phyloP scores from a whole-genome alignment of 2,113 vertebrate genomes.

The Dromiciops gliroides region DNA sequence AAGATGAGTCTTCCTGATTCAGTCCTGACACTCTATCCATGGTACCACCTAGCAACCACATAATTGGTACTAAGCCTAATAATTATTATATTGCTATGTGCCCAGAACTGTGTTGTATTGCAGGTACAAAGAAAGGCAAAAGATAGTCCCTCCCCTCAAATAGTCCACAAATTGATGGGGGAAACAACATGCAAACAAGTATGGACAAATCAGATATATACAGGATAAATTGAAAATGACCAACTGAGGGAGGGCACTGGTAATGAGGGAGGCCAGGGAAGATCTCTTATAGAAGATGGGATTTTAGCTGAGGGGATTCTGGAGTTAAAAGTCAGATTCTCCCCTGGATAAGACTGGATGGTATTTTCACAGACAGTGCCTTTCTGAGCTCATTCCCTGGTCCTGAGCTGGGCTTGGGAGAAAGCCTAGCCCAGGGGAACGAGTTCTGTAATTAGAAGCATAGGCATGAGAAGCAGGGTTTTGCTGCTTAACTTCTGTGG shows the following conservation, averaged over 20 bases:
- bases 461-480: background rate
- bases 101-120: background rate
- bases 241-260: too few species aligned
- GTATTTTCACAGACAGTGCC: background rate
- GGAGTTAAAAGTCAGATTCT: background rate
- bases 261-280: background rate
- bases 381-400: background rate
- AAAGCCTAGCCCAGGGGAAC: background rate
- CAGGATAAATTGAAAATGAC: background rate
- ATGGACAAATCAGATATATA: background rate
- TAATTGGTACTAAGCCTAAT: background rate
- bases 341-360: background rate
- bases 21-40: background rate
- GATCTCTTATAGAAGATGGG: background rate
- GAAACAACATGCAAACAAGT: background rate
- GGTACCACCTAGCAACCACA: background rate
- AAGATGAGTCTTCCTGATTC: background rate
- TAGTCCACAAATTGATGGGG: background rate
- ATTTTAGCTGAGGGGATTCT: background rate
- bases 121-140: background rate
- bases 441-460: background rate
- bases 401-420: background rate
- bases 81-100: background rate
- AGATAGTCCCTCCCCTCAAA: background rate
- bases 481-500: background rate